Evolutionary conservation across 92 coral and sea anemone species (phyloP).

Genomic region (Palythoa caribaeorum): DNA sequence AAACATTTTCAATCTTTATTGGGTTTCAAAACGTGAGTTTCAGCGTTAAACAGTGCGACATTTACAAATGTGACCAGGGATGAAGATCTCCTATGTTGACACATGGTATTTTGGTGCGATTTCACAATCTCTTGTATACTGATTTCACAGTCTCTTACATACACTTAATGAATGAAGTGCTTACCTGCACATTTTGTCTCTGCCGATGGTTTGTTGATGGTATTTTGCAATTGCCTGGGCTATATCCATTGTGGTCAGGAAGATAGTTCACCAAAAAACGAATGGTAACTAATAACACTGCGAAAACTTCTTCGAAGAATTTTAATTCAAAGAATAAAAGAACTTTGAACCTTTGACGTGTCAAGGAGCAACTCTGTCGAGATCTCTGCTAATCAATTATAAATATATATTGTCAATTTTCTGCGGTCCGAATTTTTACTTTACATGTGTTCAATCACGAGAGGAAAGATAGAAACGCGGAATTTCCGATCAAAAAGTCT

Average conservation of each 20-base stretch:
- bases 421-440: not conserved
- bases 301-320: not conserved
- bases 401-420: not conserved
- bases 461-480: not conserved
- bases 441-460: not conserved
- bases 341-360: constrained; percentile 46
- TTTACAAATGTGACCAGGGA: too few relatives aligned
- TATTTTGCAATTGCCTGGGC: constrained; percentile 87
- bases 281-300: not conserved
- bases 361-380: not conserved
- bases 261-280: not conserved
- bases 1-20: too few relatives aligned
- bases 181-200: constrained; percentile 96
- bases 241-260: constrained; percentile 72
- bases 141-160: not conserved
- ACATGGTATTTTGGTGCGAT: too few relatives aligned
- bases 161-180: not conserved
- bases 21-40: too few relatives aligned
- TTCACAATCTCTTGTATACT: not conserved
- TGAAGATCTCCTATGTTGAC: too few relatives aligned
- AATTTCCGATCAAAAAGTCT: not conserved
- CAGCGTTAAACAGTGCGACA: too few relatives aligned
- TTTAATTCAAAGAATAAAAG: constrained; percentile 2
- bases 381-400: not conserved
- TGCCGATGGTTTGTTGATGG: constrained; percentile 94